Percentiles rank a stretch among this genome's conserved stretches.
Conservation (phyloP, 2,797 vertebrate species). For the Loriculus beryllinus region DNA sequence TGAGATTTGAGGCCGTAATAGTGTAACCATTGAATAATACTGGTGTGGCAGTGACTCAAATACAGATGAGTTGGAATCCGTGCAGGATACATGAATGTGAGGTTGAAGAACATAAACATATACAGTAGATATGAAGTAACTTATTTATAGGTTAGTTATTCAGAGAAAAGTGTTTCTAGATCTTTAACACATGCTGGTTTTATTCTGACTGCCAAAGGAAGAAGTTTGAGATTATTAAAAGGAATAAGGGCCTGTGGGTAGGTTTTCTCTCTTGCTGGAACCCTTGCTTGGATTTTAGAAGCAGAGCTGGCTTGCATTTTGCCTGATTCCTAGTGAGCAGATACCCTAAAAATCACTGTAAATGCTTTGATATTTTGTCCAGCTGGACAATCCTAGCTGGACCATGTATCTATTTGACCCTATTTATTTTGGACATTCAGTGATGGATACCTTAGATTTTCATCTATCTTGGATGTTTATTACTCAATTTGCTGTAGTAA, state of each 20-base stretch:
- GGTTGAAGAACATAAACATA: background rate
- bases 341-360: background rate
- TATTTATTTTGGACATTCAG: background rate
- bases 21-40: background rate
- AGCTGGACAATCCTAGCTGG: background rate
- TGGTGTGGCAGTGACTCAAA: background rate
- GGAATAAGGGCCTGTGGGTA: background rate
- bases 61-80: background rate
- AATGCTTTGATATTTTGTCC: background rate
- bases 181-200: background rate
- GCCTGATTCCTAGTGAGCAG: background rate
- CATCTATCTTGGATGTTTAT: background rate
- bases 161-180: background rate
- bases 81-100: background rate
- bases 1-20: background rate
- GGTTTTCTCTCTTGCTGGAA: background rate
- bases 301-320: background rate
- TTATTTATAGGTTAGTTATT: conserved; percentile 8
- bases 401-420: background rate
- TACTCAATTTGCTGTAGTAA: background rate
- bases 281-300: background rate
- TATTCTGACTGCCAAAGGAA: conserved; percentile 15
- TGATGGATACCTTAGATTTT: background rate
- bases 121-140: background rate
- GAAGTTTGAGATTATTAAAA: background rate